Evolutionary conservation across 2,888 invertebrate species (phyloP).

Genomic region (Balanococcus diminutus): DNA sequence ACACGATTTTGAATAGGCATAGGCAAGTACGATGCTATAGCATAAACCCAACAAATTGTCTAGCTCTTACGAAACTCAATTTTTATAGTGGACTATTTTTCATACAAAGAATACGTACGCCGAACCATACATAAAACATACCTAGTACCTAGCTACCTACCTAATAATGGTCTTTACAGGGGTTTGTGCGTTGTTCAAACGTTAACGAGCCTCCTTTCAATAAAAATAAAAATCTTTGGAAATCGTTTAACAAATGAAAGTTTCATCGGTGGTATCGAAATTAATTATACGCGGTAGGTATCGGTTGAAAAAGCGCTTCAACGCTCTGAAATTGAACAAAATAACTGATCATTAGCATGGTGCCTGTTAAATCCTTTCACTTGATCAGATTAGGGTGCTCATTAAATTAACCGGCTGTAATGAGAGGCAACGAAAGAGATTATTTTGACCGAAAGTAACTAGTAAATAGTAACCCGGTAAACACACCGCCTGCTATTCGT

Average conservation of each 20-base stretch:
- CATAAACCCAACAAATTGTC: background rate
- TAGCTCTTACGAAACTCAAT: background rate
- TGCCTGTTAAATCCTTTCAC: background rate
- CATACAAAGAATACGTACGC: background rate
- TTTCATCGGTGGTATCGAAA: background rate
- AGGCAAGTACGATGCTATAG: background rate
- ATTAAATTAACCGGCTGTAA: background rate
- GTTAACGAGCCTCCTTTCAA: background rate
- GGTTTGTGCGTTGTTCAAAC: background rate
- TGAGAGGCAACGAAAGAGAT: background rate
- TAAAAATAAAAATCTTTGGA: background rate
- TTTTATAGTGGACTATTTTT: background rate
- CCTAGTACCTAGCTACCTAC: too few species aligned
- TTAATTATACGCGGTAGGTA: background rate
- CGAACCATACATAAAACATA: background rate
- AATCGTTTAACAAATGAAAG: background rate
- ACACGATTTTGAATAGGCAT: too few species aligned
- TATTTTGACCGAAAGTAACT: background rate
- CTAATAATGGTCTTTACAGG: background rate
- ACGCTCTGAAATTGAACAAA: background rate
- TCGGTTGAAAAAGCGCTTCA: background rate
- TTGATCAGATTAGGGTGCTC: background rate
- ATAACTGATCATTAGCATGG: background rate
- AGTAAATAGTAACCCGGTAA: too few species aligned
- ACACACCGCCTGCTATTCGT: too few species aligned